Base-by-base conservation (phyloP, 2,888 invertebrate genomes). In the Resseliella maxima region DNA sequence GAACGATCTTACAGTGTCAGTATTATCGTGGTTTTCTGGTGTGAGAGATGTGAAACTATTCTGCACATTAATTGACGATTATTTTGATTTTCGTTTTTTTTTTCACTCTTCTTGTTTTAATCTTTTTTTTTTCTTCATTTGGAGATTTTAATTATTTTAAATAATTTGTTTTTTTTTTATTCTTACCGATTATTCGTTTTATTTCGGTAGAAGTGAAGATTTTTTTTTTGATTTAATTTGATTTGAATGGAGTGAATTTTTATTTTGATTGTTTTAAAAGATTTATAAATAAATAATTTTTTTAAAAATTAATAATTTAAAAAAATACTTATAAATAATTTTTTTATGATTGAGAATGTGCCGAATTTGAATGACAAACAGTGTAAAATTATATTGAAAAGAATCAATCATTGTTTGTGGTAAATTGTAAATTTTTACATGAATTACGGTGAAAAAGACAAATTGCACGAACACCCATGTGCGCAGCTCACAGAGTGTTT, bases 1-100 rank as follows among this genome's bases (percentile, higher is more conserved):
- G 31, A 72, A 72, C 31, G 21, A 72, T 72, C 31, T 27, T 15
- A 72, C 72, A 72, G 72, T 72, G 72, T 72, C 72, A 72, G 72
- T 72, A 21, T 72, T 72, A 31, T 31, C 72, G 72, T 72, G 31
- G 72, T 72, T 72, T 72, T 72, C 72, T 72, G 31, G 31, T 72
- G 72, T 72, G 31, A 72, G 72, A 72, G 72, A 72, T 72, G 72
- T 35, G 31, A 72, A 72, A 72, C 72, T 31, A 72, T 72, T 72
- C 72, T 15, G 27, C 72, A 72, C 35, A 12, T 72, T 72, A 72
- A 72, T 72, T 31, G 72, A 31, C 35, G 46, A 15, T 50, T 50
- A 50, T 50, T 18, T 50, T 50, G 12, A 50, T 72, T 72, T 72
- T 15, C 15, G 15, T 31, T 72, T 72, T 31, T 72, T 72, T 31